These are phyloP conservation scores for Manis javanica DNA, from an alignment of 2,797 vertebrate genomes.

Conservation along the genomic window DNA sequence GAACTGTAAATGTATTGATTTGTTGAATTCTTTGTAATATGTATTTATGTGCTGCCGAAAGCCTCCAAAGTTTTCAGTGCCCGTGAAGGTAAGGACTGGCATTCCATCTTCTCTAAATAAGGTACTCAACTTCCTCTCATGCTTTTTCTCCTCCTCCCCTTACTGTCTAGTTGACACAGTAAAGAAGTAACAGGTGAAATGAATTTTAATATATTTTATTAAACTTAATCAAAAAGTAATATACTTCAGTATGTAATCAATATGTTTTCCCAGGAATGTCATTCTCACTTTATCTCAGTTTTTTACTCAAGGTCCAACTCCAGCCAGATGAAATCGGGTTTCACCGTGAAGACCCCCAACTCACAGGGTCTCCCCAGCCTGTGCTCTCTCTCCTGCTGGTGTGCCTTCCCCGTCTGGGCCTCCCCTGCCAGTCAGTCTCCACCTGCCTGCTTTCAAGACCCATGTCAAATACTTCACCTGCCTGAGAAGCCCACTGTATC, in stretches of 20 bases:
- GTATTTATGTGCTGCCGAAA: neutral
- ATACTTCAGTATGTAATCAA: neutral
- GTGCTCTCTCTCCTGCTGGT: neutral
- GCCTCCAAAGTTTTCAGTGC: neutral
- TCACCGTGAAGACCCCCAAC: neutral
- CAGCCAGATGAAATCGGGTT: neutral
- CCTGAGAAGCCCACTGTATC: neutral
- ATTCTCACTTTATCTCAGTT: neutral
- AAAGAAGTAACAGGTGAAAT: conserved; percentile 25
- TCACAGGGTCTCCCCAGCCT: neutral
- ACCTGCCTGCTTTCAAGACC: neutral
- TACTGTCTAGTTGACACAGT: neutral
- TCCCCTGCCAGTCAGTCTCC: neutral
- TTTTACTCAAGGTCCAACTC: neutral
- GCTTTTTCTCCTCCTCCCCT: neutral
- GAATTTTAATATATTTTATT: conserved; percentile 52
- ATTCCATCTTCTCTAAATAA: neutral
- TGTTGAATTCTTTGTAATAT: neutral
- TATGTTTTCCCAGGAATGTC: neutral
- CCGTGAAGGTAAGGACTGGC: neutral
- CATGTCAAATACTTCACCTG: neutral
- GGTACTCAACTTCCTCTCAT: neutral
- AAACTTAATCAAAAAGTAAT: neutral
- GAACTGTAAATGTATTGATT: conserved; percentile 17
- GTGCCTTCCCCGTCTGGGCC: neutral